These are phyloP conservation scores for Stegana nigrithorax DNA, from an alignment of 2,888 invertebrate species.

Conservation along the genomic window DNA sequence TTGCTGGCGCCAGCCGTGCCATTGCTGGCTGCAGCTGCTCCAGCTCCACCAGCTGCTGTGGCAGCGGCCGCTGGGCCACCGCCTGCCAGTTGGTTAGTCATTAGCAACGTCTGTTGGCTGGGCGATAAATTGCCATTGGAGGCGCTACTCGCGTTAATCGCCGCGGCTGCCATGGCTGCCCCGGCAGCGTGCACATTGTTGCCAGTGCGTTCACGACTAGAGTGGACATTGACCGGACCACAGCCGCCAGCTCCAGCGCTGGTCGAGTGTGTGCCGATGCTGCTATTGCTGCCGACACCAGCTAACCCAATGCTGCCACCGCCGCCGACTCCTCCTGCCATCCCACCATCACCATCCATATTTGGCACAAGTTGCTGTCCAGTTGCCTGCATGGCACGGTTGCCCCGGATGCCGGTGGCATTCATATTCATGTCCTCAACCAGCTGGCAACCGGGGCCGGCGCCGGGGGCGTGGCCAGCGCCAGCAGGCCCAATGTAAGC, in stretches of 20 bases:
- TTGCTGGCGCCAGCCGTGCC: slow-evolving; percentile 34
- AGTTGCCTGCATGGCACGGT: neutral
- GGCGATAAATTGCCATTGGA: slow-evolving; percentile 62
- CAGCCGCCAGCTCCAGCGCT: slow-evolving; percentile 27
- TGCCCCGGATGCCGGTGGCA: slow-evolving; percentile 33
- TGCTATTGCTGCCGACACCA: slow-evolving; percentile 4
- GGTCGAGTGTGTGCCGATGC: neutral
- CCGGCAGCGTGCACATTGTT: neutral
- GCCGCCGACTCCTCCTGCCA: neutral
- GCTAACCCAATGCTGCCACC: neutral
- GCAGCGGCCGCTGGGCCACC: slow-evolving; percentile 25
- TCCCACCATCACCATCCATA: slow-evolving; percentile 29
- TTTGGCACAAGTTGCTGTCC: slow-evolving; percentile 38
- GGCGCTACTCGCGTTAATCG: slow-evolving; percentile 32
- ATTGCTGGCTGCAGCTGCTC: slow-evolving; percentile 39
- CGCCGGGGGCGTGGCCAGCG: neutral
- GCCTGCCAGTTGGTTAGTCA: slow-evolving; percentile 12
- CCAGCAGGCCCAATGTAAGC: too few relatives aligned
- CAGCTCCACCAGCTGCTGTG: slow-evolving; percentile 31
- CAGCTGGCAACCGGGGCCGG: slow-evolving; percentile 29
- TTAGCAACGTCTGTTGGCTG: slow-evolving; percentile 32
- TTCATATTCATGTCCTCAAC: slow-evolving; percentile 56
- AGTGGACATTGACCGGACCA: too few relatives aligned
- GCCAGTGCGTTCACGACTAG: too few relatives aligned
- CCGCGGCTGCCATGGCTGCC: neutral